Evolutionary conservation across 2,797 vertebrate genomes (phyloP), one percentile per base, ranked within the genome.

Genomic region (Phrynocephalus forsythii): DNA sequence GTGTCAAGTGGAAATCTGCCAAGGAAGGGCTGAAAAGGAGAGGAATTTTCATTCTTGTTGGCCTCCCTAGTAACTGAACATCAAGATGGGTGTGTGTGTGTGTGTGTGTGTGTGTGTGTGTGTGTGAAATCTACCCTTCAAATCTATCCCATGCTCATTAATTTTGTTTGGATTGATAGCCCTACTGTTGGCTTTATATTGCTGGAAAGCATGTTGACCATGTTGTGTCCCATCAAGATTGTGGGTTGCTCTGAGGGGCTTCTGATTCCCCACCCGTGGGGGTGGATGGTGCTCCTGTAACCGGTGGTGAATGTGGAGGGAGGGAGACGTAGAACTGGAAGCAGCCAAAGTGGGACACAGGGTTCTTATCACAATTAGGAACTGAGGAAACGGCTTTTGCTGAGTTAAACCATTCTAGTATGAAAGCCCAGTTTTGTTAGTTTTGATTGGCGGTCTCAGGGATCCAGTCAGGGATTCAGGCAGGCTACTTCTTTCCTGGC

Each of bases 1-100:
- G 84, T 69, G 83, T 84, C 91, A 84, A 89, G 90, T 91, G 91
- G 88, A 93, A 94, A 94, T 94, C 85, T 92, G 91, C 90, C 79
- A 89, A 10, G 30, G 73, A 50, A 87, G 3, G 83, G 88, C 89
- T 92, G 79, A 91, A 88, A 90, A 79, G 81, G 60, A 69, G 88
- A 33, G 89, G 86, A 90, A 88, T 93, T 92, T 0, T 0, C 80
- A 90, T 85, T 76, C 24, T 44, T 15, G 24, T 68, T 85, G 83
- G 89, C 88, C 75, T 92, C 90, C 86, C 89, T 88, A 66, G 44
- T 38, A 63, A 38, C 91, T 88, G 88, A 90, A 91, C 81, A 89
- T 84, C 86, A 79, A 92, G 7, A 67, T 63, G 38, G 4, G 38
- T 44, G 38, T 44, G 38, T 44, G 38, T 44, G 38, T 44, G 38